Evolutionary conservation across 2,113 vertebrate species (phyloP).

Genomic region (Origma solitaria): DNA sequence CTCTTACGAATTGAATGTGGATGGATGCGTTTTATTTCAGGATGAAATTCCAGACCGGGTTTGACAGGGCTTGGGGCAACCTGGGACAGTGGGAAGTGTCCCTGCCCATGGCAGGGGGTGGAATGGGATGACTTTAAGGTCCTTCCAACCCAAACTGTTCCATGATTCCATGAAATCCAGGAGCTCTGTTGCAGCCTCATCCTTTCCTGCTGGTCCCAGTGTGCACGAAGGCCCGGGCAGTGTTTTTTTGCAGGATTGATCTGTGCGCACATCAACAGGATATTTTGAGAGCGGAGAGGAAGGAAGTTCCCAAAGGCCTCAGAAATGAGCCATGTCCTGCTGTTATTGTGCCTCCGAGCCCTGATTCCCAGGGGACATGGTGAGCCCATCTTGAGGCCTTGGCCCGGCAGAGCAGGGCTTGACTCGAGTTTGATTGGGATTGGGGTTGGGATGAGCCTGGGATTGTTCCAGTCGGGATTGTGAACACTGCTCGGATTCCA

Average conservation of each 20-base stretch:
- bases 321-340: constrained; percentile 81
- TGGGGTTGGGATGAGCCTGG: no score
- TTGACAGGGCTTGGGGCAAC: not conserved
- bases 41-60: rapidly evolving
- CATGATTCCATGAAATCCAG: rapidly evolving
- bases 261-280: constrained; percentile 72
- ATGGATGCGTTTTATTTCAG: rapidly evolving
- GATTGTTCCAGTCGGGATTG: not conserved
- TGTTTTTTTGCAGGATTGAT: not conserved
- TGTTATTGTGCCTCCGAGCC: constrained; percentile 68
- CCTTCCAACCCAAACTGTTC: not conserved
- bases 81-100: no score
- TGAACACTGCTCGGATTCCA: constrained; percentile 49
- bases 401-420: no score
- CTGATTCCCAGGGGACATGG: constrained; percentile 59
- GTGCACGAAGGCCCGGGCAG: not conserved
- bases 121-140: not conserved
- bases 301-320: constrained; percentile 74
- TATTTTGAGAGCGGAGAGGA: constrained; percentile 69
- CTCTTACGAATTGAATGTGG: rapidly evolving
- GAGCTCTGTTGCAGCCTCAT: rapidly evolving
- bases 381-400: constrained; percentile 29
- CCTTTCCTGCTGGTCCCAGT: not conserved
- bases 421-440: no score
- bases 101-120: not conserved